Evolutionary conservation across 2,797 vertebrate species (phyloP), one percentile per base, ranked within the genome.

Genomic region (Phylloscopus collybita): DNA sequence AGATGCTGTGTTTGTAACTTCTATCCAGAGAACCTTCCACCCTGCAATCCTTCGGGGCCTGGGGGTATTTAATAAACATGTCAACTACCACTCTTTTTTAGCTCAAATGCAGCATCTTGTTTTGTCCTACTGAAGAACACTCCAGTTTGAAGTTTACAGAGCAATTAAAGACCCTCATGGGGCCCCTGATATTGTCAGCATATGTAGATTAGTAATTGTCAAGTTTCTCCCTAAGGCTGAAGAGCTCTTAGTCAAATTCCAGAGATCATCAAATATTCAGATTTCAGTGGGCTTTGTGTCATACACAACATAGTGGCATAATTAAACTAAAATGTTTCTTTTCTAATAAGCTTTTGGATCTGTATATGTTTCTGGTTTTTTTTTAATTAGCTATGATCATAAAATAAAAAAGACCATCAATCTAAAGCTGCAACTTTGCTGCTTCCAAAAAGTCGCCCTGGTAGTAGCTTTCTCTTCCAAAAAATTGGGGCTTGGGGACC

Each of bases 121-220:
- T 97, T 94, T 95, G 97, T 97, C 96, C 93, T 96, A 86, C 88
- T 92, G 95, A 98, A 97, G 95, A 98, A 96, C 94, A 97, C 97
- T 97, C 96, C 96, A 97, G 94, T 97, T 87, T 97, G 96, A 97
- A 97, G 97, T 97, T 98, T 98, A 97, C 74, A 94, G 97, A 97
- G 97, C 73, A 89, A 96, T 98, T 99, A 98, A 93, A 97, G 98
- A 98, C 98, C 92, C 94, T 94, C 91, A 50, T 87, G 94, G 86
- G 97, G 95, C 90, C 85, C 66, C 94, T 78, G 82, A 97, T 97
- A 96, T 92, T 96, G 96, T 96, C 96, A 90, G 92, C 83, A 86
- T 97, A 95, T 97, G 92, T 97, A 97, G 97, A 98, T 97, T 96
- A 98, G 95, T 93, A 96, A 96, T 96, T 97, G 96, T 93, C 84